Conservation (phyloP, 2,797 vertebrate species). For the Sternotherus odoratus region DNA sequence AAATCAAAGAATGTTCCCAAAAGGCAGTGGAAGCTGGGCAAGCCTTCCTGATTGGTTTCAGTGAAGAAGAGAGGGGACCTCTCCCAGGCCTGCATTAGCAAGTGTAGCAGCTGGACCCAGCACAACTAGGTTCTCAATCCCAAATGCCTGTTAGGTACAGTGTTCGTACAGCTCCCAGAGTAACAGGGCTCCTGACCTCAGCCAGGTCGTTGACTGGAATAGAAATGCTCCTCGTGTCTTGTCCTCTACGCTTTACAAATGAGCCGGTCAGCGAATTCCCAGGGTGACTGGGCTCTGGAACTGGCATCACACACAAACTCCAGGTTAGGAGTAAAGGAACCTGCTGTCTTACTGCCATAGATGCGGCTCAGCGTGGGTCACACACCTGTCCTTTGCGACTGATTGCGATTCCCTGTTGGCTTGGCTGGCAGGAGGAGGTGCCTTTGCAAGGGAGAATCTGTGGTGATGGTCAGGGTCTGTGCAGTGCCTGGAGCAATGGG, state of each 20-base stretch:
- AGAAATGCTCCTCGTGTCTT: neutral
- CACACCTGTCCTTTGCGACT: neutral
- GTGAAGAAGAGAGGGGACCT: neutral
- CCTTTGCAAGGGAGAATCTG: neutral
- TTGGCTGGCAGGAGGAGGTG: neutral
- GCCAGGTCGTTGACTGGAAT: neutral
- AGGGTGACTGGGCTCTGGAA: neutral
- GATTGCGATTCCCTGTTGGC: neutral
- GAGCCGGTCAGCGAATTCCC: neutral
- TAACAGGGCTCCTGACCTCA: neutral
- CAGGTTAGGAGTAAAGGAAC: neutral
- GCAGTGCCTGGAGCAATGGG: too few species aligned
- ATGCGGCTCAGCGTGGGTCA: neutral
- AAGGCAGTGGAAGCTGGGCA: neutral
- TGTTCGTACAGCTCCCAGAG: neutral
- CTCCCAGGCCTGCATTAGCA: neutral
- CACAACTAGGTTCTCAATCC: neutral
- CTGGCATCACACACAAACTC: neutral
- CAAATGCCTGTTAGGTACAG: neutral
- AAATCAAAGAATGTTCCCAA: neutral
- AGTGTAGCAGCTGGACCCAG: neutral
- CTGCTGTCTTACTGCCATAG: neutral
- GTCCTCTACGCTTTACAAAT: neutral
- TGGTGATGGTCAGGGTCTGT: neutral
- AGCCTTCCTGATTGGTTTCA: neutral